Base-by-base conservation (phyloP, 1,140 invertebrate genomes). In the Ostrea denselamellosa region DNA sequence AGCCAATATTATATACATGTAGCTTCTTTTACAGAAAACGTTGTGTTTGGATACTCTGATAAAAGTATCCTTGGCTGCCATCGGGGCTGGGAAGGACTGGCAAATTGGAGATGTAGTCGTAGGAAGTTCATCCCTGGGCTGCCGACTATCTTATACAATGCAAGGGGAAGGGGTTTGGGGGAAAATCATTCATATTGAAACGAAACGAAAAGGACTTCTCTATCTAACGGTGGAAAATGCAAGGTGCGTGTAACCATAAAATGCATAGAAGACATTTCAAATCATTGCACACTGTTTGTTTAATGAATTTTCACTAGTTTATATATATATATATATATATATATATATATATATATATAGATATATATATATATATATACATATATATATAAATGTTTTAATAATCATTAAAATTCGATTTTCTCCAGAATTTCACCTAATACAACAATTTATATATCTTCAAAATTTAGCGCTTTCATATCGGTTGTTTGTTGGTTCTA, bases 201-300 rank as follows among this genome's bases (percentile, higher is more conserved):
- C 22, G 4, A 25, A 77, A 77, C 22, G 68, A 34, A 34, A 34
- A 34, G 68, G 68, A 3, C 68, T 77, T 28, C 2, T 77, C 12
- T 77, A 77, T 77, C 25, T 77, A 12, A 77, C 68, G 9, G 68
- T 77, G 28, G 68, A 77, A 34, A 77, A 28, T 77, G 68, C 68
- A 3, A 77, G 68, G 68, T 77, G 9, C 0, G 56, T 62, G 17
- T 62, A 7, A 44, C 34, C 34, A 5, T 44, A 44, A 2, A 44
- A 44, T 44, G 34, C 5, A 44, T 44, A 44, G 2, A 44, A 44
- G 34, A 44, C 34, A 5, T 44, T 44, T 44, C 34, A 44, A 44
- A 44, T 44, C 34, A 44, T 44, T 44, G 5, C 34, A 44, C 34
- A 5, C 34, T 44, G 5, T 44, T 62, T 44, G 5, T 44, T 62